phyloP scores from a whole-genome alignment of 2,888 invertebrate genomes.

The Drosophila austrosaltans region DNA sequence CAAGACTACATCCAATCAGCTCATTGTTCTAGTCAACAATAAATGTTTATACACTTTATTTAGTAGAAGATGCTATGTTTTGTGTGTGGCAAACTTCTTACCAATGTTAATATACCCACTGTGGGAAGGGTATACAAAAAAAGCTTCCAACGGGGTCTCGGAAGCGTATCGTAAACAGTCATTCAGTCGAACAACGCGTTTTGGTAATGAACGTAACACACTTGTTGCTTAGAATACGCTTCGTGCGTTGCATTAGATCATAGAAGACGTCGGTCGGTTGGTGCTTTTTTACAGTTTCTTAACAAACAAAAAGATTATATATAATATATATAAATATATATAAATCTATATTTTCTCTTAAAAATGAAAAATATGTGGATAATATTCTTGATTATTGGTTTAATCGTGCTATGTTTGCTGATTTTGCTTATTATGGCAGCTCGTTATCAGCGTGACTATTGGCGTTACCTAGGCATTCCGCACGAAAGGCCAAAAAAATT shows the following conservation, averaged over 20 bases:
- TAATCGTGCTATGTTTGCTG: conserved; percentile 67
- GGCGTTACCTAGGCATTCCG: conserved; percentile 77
- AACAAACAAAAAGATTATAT: conserved; percentile 13
- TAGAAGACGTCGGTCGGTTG: conserved; percentile 5
- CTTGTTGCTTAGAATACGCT: conserved; percentile 56
- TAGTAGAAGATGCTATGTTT: no score
- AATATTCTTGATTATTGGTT: conserved; percentile 69
- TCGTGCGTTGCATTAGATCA: conserved; percentile 67
- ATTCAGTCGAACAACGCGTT: conserved; percentile 68
- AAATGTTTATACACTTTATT: no score
- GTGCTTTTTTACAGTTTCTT: neutral
- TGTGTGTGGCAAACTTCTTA: no score
- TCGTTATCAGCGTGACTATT: conserved; percentile 77
- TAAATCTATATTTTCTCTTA: neutral
- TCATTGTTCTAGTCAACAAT: no score
- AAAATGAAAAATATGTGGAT: conserved; percentile 74
- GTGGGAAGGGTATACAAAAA: conserved; percentile 7
- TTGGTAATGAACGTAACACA: conserved; percentile 70
- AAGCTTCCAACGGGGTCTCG: conserved; percentile 37
- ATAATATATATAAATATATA: conserved; percentile 6
- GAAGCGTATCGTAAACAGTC: conserved; percentile 69
- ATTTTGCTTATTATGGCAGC: conserved; percentile 60
- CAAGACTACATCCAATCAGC: no score
- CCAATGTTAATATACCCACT: no score
- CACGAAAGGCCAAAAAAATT: conserved; percentile 75